Evolutionary conservation across 2,888 invertebrate species (phyloP).

Genomic region (Caenorhabditis doughertyi): DNA sequence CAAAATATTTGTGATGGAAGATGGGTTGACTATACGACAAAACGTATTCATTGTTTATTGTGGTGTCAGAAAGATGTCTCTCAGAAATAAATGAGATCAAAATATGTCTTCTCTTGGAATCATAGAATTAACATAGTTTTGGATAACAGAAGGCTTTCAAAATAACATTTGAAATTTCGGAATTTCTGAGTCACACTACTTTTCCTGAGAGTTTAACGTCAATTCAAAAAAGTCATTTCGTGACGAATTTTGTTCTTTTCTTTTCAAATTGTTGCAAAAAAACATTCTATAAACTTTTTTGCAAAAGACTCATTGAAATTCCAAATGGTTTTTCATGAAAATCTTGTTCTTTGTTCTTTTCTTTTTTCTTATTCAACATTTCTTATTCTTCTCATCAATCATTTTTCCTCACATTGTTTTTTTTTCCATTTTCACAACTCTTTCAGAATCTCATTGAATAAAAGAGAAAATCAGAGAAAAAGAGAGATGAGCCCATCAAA

Average conservation of each 20-base stretch:
- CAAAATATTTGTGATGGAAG: not conserved
- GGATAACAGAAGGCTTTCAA: no score
- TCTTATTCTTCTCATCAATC: slow-evolving; percentile 17
- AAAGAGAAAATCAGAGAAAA: not conserved
- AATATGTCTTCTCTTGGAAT: not conserved
- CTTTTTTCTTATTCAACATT: not conserved
- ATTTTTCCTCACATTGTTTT: not conserved
- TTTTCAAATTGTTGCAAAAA: not conserved
- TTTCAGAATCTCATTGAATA: not conserved
- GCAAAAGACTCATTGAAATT: no score
- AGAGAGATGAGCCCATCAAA: not conserved
- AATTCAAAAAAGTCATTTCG: no score
- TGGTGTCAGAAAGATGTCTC: not conserved
- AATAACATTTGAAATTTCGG: no score
- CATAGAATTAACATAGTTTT: no score
- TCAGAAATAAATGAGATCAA: not conserved
- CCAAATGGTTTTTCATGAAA: not conserved
- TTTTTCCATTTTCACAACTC: not conserved
- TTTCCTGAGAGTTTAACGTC: no score
- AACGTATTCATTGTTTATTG: slow-evolving; percentile 21
- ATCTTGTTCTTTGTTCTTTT: not conserved
- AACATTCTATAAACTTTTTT: no score
- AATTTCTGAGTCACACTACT: no score
- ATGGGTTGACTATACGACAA: slow-evolving; percentile 6
- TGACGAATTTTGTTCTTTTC: not conserved